Evolutionary conservation across 2,888 invertebrate genomes (phyloP), one percentile per base, ranked within the genome.

Genomic region (Hypselothyrea guttata): DNA sequence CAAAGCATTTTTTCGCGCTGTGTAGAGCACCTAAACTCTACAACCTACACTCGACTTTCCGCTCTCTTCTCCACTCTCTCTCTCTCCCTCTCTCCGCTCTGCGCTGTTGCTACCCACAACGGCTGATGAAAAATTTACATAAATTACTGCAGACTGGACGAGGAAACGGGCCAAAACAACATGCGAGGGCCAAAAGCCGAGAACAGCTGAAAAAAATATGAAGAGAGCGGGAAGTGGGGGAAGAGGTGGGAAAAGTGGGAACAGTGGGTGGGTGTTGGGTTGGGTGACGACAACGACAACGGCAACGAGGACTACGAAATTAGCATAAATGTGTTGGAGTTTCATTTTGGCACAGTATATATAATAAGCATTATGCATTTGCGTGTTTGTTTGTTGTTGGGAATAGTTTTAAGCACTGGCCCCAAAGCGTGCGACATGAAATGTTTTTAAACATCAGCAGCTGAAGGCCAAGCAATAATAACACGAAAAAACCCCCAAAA

Each of bases 81-180:
- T n/a, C 18, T 8, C 22, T 7, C 12, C 7, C 34, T n/a, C 3
- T 15, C 15, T n/a, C 2, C 5, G n/a, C 12, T 5, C 16, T 38
- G n/a, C 45, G 15, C 42, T 51, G 57, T 5, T 22, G 71, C 45
- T 59, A 38, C 52, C 71, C 71, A 52, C 65, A 49, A 55, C 57
- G 57, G 64, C 62, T 77, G 76, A 83, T 78, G 75, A 75, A 83
- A 83, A 78, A 78, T 78, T 83, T 78, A 71, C 77, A 83, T 78
- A 79, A 72, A 82, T 82, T 77, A 82, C 71, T 51, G 60, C 47
- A 64, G 59, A 70, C 66, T 65, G 60, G 69, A 56, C 71, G 60
- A 42, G 34, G 38, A 60, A 60, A 41, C 44, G 59, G 60, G 71
- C 66, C 65, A 59, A 52, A 69, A 65, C 41, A 71, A 69, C 69